These are phyloP conservation scores for Zoanthus solanderi DNA, from an alignment of 92 coral and sea anemone genomes.

Conservation along the genomic window DNA sequence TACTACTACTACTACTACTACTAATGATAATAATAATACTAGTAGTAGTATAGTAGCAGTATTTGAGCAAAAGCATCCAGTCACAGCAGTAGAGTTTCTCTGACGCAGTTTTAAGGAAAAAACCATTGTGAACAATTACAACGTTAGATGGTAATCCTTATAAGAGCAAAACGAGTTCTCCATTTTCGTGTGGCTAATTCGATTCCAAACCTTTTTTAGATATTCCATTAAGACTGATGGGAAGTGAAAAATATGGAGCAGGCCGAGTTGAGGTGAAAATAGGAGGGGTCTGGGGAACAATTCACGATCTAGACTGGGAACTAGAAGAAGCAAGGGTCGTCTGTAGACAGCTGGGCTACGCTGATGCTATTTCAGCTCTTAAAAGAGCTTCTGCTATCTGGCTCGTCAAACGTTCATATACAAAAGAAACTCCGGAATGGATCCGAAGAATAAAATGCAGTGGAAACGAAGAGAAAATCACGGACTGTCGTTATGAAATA, in stretches of 20 bases:
- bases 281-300: constrained; percentile 46
- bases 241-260: constrained; percentile 2
- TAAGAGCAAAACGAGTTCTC: background rate
- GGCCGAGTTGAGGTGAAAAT: constrained; percentile 40
- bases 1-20: no score
- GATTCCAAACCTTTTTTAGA: background rate
- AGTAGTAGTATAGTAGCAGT: no score
- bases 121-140: no score
- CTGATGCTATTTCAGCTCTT: constrained; percentile 13
- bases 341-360: constrained; percentile 17
- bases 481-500: constrained; percentile 14
- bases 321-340: constrained; percentile 21
- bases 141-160: no score
- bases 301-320: constrained; percentile 4
- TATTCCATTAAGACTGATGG: constrained; percentile 11
- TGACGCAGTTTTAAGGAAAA: no score
- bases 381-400: constrained; percentile 26
- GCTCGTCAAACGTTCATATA: constrained; percentile 1
- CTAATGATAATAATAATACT: no score
- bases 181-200: background rate
- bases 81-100: no score
- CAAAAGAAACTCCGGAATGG: constrained; percentile 20
- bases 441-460: constrained; percentile 8
- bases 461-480: constrained; percentile 12
- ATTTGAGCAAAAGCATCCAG: no score